Percentiles rank a stretch among this genome's conserved stretches.
phyloP scores from a whole-genome alignment of 2,888 invertebrate genomes.

The Pilophorus perplexus region DNA sequence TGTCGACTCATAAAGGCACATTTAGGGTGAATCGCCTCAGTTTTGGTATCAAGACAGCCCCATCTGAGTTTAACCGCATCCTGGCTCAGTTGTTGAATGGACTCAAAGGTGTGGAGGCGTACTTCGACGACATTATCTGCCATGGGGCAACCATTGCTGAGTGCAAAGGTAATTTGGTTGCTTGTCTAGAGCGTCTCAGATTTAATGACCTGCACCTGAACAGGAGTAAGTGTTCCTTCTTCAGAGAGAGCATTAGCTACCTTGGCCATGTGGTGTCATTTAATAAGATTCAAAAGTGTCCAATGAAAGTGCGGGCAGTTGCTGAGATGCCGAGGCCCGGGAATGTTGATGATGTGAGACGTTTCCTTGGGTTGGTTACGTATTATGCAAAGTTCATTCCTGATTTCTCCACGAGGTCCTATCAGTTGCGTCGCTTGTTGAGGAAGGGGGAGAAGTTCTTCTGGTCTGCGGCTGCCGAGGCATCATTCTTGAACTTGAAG shows the following conservation, averaged over 20 bases:
- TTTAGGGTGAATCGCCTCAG: slow-evolving; percentile 31
- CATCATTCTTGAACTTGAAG: slow-evolving; percentile 48
- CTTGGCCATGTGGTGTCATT: slow-evolving; percentile 34
- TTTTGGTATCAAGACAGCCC: slow-evolving; percentile 45
- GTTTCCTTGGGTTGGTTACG: slow-evolving; percentile 45
- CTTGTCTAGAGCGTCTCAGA: slow-evolving; percentile 7
- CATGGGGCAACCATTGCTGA: slow-evolving; percentile 18
- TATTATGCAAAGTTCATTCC: slow-evolving; percentile 46
- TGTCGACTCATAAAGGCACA: slow-evolving; percentile 23
- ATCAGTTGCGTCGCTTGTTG: slow-evolving; percentile 44
- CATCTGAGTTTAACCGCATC: slow-evolving; percentile 44
- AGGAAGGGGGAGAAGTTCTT: slow-evolving; percentile 29
- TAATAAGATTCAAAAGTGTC: slow-evolving; percentile 39
- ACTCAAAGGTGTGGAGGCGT: slow-evolving; percentile 11
- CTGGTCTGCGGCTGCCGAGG: slow-evolving; percentile 14
- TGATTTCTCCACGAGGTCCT: slow-evolving; percentile 27
- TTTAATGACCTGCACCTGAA: slow-evolving; percentile 43
- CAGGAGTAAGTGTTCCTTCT: slow-evolving; percentile 40
- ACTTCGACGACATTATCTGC: slow-evolving; percentile 39
- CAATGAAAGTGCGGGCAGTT: slow-evolving; percentile 31
- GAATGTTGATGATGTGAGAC: slow-evolving; percentile 41
- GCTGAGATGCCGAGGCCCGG: slow-evolving; percentile 6
- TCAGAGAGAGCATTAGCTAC: slow-evolving; percentile 20
- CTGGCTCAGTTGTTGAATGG: slow-evolving; percentile 42
- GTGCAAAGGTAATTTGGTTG: slow-evolving; percentile 9